Percentiles rank a stretch among this genome's conserved stretches.
Conservation (phyloP, 2,888 invertebrate species). For the Pheosia tremula region DNA sequence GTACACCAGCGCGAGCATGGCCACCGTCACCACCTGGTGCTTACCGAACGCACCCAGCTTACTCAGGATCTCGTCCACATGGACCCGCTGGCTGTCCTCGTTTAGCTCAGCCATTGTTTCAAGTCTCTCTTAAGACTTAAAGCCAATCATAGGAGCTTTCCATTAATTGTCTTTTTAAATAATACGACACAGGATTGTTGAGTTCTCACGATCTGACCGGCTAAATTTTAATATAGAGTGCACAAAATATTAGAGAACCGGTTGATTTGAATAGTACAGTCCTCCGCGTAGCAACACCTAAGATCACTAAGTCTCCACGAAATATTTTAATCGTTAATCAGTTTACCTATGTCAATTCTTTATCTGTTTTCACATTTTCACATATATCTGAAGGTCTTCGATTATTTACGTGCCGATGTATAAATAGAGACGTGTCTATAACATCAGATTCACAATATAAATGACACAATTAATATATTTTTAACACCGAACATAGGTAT, state of each 20-base stretch:
- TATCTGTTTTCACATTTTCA: background rate
- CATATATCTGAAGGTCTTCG: background rate
- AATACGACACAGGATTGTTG: background rate
- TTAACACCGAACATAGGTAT: no score
- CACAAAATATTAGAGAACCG: background rate
- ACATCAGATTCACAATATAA: background rate
- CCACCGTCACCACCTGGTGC: slow-evolving; percentile 72
- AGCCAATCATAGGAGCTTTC: background rate
- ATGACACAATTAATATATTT: background rate
- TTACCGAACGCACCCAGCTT: slow-evolving; percentile 76
- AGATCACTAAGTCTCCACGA: background rate
- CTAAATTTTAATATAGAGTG: background rate
- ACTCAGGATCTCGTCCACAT: slow-evolving; percentile 72
- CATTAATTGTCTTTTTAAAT: background rate
- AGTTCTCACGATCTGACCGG: no score
- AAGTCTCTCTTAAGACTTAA: background rate
- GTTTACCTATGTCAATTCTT: no score
- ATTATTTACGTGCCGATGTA: background rate
- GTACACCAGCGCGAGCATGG: slow-evolving; percentile 74
- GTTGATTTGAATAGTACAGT: background rate
- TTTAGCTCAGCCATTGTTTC: slow-evolving; percentile 33
- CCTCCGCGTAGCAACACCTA: background rate
- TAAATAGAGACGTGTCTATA: background rate
- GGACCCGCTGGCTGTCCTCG: slow-evolving; percentile 43
- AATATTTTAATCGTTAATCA: no score